These are phyloP conservation scores for Cephus pulcher DNA, from an alignment of 2,888 invertebrate species.

Conservation along the genomic window DNA sequence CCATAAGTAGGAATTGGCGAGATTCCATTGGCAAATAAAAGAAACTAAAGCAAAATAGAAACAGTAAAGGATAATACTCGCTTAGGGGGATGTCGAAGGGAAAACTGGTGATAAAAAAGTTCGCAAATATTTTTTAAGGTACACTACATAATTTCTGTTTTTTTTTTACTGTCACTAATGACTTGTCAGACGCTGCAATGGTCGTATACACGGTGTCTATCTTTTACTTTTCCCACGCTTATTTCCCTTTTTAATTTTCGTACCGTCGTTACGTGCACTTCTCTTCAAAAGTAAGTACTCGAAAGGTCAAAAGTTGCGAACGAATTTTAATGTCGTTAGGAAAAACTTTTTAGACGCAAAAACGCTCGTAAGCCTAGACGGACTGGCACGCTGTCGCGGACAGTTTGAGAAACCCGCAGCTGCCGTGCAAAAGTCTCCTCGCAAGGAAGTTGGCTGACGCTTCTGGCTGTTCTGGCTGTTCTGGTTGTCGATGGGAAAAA, in stretches of 20 bases:
- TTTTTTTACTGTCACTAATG: background rate
- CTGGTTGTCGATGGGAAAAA: background rate
- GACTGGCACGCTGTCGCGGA: background rate
- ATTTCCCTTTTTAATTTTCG: background rate
- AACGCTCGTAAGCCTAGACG: conserved; percentile 45
- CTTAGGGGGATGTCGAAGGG: background rate
- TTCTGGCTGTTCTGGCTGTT: background rate
- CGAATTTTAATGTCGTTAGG: conserved; percentile 49
- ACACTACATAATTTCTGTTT: background rate
- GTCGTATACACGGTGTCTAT: background rate
- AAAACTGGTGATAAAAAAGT: background rate
- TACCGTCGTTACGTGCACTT: background rate
- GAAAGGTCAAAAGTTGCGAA: conserved; percentile 36
- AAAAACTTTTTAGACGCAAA: conserved; percentile 44
- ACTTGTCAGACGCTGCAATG: background rate
- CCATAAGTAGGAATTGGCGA: background rate
- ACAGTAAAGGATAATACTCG: background rate
- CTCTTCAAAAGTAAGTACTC: conserved; percentile 3
- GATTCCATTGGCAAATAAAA: background rate
- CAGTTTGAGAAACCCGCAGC: conserved; percentile 1
- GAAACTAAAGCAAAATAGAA: background rate
- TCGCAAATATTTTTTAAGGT: background rate
- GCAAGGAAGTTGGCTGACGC: background rate
- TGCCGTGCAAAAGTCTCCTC: conserved; percentile 4
- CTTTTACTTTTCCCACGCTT: background rate